Evolutionary conservation across 2,113 vertebrate species (phyloP).

Genomic region (Panthera uncia): DNA sequence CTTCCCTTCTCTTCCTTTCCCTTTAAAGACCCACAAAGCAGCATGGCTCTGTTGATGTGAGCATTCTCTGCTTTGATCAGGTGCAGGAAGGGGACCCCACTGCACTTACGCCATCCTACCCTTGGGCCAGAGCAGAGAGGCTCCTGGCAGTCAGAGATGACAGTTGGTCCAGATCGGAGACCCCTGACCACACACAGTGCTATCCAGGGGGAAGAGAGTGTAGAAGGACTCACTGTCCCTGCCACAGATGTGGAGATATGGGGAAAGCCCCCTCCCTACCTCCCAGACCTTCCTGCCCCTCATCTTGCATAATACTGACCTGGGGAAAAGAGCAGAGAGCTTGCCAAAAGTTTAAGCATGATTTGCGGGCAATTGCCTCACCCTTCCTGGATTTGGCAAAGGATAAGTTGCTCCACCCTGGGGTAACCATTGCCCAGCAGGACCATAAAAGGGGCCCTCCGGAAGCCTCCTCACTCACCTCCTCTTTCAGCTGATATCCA

Average conservation of each 20-base stretch:
- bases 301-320: constrained; percentile 36
- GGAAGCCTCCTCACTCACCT: not conserved
- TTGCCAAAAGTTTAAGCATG: constrained; percentile 45
- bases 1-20: not conserved
- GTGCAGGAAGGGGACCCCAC: accelerated
- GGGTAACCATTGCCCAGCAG: not conserved
- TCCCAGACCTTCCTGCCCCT: not conserved
- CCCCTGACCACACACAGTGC: no score
- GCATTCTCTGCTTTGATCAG: not conserved
- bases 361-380: constrained; percentile 24
- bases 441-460: constrained; percentile 40
- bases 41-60: accelerated
- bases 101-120: no score
- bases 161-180: not conserved
- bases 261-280: not conserved
- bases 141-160: not conserved
- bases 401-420: not conserved
- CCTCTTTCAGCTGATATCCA: not conserved
- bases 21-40: no score
- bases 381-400: constrained; percentile 70
- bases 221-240: no score
- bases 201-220: no score
- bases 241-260: not conserved
- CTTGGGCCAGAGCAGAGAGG: no score
- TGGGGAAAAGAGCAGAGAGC: not conserved